Evolutionary conservation across 2,888 invertebrate genomes (phyloP).

Genomic region (Hedychridium roseum): DNA sequence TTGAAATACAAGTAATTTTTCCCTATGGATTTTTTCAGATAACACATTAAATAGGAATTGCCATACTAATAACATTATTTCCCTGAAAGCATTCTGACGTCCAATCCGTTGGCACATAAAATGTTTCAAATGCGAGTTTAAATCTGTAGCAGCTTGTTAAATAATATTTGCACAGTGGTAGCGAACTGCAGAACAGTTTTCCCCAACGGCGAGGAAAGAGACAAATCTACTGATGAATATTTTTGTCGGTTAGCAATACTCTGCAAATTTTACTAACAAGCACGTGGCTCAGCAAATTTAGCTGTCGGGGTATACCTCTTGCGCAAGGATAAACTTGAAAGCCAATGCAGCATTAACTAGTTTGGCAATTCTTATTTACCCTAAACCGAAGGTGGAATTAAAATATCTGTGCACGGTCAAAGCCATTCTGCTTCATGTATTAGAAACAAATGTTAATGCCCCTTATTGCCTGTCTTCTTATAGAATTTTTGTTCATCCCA

Average conservation of each 20-base stretch:
- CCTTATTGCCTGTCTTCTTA: too few relatives aligned
- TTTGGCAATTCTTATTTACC: slow-evolving; percentile 57
- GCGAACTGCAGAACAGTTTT: too few relatives aligned
- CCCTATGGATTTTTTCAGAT: slow-evolving; percentile 49
- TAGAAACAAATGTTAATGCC: too few relatives aligned
- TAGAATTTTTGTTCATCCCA: too few relatives aligned
- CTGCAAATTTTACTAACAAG: background rate
- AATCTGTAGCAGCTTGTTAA: too few relatives aligned
- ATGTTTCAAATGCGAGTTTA: too few relatives aligned
- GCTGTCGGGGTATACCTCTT: too few relatives aligned
- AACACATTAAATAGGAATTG: slow-evolving; percentile 53
- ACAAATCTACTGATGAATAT: too few relatives aligned
- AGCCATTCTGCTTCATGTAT: slow-evolving; percentile 3
- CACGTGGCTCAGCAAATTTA: slow-evolving; percentile 8
- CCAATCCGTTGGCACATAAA: too few relatives aligned
- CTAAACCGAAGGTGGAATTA: slow-evolving; percentile 16
- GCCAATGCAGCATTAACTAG: slow-evolving; percentile 38
- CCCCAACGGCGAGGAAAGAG: too few relatives aligned
- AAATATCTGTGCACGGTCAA: slow-evolving; percentile 30
- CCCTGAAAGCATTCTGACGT: background rate
- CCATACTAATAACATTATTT: slow-evolving; percentile 26
- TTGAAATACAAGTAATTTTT: slow-evolving; percentile 28
- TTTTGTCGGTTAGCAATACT: slow-evolving; percentile 10
- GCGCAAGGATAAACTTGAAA: too few relatives aligned
- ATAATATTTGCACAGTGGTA: too few relatives aligned